Evolutionary conservation across 2,113 vertebrate genomes (phyloP).

Genomic region (Labeo rohita): DNA sequence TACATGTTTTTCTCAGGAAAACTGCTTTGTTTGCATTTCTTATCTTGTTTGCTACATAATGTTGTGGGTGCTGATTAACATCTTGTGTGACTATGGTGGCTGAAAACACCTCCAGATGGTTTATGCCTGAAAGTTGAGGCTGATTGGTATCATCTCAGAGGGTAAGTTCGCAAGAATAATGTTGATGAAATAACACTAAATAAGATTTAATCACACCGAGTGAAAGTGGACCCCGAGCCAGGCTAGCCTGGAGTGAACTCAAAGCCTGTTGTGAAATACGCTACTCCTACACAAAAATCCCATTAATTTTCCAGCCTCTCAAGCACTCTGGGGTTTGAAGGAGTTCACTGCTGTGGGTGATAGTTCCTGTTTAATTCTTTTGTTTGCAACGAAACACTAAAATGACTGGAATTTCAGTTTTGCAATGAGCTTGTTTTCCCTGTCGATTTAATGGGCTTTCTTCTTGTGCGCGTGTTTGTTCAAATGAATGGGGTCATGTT

Average conservation of each 20-base stretch:
- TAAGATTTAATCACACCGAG: constrained; percentile 14
- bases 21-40: constrained; percentile 20
- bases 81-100: not conserved
- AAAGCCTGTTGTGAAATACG: constrained; percentile 23
- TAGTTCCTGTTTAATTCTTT: not conserved
- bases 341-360: constrained; percentile 2
- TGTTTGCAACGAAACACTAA: not conserved
- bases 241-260: not conserved
- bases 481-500: not conserved
- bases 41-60: constrained; percentile 1
- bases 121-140: not conserved
- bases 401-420: not conserved
- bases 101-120: not conserved
- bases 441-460: not conserved
- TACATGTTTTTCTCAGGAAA: constrained; percentile 13
- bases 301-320: not conserved
- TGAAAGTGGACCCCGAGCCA: not conserved
- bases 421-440: not conserved
- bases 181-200: not conserved
- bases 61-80: constrained; percentile 12
- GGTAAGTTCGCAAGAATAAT: not conserved
- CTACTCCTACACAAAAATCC: constrained; percentile 5
- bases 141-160: not conserved
- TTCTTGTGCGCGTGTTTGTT: too few species aligned
- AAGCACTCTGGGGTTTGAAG: not conserved